Base-by-base conservation (phyloP, 2,888 invertebrate species). In the Thymelicus lineola region DNA sequence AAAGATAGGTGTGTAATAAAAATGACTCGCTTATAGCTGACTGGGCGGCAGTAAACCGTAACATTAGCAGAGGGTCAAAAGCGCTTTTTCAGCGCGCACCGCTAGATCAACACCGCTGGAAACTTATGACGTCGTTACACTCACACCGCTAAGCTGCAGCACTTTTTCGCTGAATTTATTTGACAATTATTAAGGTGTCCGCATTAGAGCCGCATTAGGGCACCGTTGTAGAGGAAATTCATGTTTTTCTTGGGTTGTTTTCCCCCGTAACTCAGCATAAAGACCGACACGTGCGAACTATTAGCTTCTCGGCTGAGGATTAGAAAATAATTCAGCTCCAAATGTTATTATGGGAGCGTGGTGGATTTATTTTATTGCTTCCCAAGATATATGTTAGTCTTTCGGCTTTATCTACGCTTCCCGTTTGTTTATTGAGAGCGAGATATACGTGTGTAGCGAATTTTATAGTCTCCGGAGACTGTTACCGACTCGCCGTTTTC, bases 281-380 rank as follows among this genome's bases (percentile, higher is more conserved):
- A 87, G 82, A 84, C 86, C 86, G 84, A 87, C 93, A 93, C 93
- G 93, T 93, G 92, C 91, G 84, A 91, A 92, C 93, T 93, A 93
- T 93, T 93, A 93, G 92, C 91, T 87, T 86, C 87, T 88, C 87
- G 86, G 81, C 86, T 82, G 76, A 81, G 91, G 92, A 93, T 93
- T 93, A 93, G 91, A 93, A 92, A 92, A 93, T 93, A 93, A 93
- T 93, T 93, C 92, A 93, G 84, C 88, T 86, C 87, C 86, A 87
- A 91, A 92, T 90, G 92, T 92, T 93, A 91, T 93, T 92, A 92
- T 91, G 90, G 90, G 83, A 85, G 84, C 79, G 84, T 82, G 86
- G 79, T 80, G 91, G 92, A 93, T 93, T 93, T 93, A 93, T 93
- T 93, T 93, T 91, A 93, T 90, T 89, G 89, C 89, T 75, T 42